phyloP scores from a whole-genome alignment of 2,797 vertebrate genomes.

The Peromyscus attwateri region DNA sequence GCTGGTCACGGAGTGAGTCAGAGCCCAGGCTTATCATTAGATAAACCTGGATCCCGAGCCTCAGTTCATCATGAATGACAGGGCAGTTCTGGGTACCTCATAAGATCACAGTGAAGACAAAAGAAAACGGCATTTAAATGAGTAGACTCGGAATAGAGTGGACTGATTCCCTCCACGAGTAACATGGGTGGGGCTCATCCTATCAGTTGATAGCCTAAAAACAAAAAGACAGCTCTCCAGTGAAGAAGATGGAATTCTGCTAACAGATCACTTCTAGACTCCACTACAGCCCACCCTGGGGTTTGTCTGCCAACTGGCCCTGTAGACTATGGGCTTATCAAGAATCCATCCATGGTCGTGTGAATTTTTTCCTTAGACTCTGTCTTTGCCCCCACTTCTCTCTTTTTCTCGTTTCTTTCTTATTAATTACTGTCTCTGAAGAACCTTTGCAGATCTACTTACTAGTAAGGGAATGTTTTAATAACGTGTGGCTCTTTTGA shows the following conservation, averaged over 20 bases:
- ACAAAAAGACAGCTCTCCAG: background rate
- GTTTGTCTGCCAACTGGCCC: background rate
- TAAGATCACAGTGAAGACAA: background rate
- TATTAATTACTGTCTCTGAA: background rate
- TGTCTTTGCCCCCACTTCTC: background rate
- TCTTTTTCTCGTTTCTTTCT: background rate
- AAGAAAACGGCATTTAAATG: slow-evolving; percentile 26
- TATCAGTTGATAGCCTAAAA: background rate
- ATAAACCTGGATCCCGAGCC: background rate
- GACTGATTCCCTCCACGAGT: background rate
- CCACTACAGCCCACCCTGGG: background rate
- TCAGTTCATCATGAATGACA: background rate
- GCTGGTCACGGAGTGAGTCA: background rate
- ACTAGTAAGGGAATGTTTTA: background rate
- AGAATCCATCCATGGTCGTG: background rate
- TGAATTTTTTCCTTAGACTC: background rate
- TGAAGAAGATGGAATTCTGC: background rate
- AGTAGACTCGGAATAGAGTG: background rate
- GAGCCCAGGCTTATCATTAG: background rate
- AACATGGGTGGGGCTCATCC: background rate
- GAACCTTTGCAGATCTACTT: background rate
- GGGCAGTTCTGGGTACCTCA: background rate
- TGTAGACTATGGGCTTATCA: background rate
- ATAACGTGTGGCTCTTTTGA: background rate
- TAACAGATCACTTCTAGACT: background rate